Evolutionary conservation across 1,140 invertebrate genomes (phyloP).

Genomic region (Lanistes nyassanus): DNA sequence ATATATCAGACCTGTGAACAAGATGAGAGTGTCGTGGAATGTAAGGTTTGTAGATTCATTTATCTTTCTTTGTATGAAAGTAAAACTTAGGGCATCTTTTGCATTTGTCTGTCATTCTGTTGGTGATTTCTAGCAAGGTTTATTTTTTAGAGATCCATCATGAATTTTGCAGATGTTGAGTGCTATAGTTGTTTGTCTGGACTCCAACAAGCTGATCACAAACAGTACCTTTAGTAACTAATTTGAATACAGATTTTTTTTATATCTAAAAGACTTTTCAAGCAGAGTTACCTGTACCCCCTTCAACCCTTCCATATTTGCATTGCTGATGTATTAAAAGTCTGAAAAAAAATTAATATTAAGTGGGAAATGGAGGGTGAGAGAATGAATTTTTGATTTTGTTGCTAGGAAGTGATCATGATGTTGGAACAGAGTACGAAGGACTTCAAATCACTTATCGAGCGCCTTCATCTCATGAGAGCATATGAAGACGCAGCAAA

Average conservation of each 20-base stretch:
- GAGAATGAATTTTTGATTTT: background rate
- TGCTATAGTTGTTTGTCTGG: too few relatives aligned
- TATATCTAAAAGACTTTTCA: too few relatives aligned
- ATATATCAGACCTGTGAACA: conserved; percentile 76
- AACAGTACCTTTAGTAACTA: too few relatives aligned
- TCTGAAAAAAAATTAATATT: background rate
- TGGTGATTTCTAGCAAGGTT: too few relatives aligned
- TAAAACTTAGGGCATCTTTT: too few relatives aligned
- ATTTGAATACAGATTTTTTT: too few relatives aligned
- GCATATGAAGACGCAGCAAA: conserved; percentile 89
- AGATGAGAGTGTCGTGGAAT: conserved; percentile 74
- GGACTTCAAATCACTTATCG: conserved; percentile 91
- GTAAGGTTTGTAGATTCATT: conserved; percentile 68
- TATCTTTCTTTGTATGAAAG: background rate
- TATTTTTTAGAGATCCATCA: too few relatives aligned
- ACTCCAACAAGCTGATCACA: too few relatives aligned
- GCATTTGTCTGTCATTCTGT: too few relatives aligned
- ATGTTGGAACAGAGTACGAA: conserved; percentile 93
- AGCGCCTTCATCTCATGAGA: conserved; percentile 92
- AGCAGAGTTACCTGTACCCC: too few relatives aligned
- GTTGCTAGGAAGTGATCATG: conserved; percentile 86
- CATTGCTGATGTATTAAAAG: background rate
- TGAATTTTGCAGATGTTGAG: too few relatives aligned
- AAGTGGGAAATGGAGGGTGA: background rate
- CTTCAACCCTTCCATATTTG: background rate